Evolutionary conservation across 1,140 invertebrate species (phyloP), one percentile per base, ranked within the genome.

Genomic region (Lepidurus packardi): DNA sequence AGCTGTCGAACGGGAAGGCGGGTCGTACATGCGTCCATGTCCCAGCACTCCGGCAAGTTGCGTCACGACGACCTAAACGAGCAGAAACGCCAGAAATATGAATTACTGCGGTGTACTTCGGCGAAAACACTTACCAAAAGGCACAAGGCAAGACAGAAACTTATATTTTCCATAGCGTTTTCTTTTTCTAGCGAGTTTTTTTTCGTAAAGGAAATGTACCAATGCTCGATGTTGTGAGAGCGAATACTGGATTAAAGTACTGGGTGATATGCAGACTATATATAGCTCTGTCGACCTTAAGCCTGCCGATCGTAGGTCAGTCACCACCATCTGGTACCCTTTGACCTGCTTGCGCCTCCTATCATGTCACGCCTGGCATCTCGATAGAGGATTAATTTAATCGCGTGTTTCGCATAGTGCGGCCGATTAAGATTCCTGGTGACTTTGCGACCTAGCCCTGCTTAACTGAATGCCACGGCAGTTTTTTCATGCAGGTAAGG

Each of bases 1-100:
- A 81, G 85, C 84, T 74, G 84, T 84, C 79, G 89, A 88, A 78
- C 92, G 87, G 77, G 89, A 88, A 6, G 90, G 87, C 0, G 92
- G 92, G 79, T 90, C 87, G 80, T 91, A 83, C 82, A 93, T 84
- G 85, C 90, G 89, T 10, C 92, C 92, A 85, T 93, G 92, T 9
- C 87, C 88, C 53, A 81, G 78, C 45, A 86, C 85, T 4, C 74
- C 74, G 43, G 8, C 11, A 25, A 76, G 21, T 65, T 65, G 53
- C 7, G 13, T 65, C 8, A 65, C 9, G 53, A 21, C 53, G 21
- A 21, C 53, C 53, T 65, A 21, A 65, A 21, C 16, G 8, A 21
- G 16, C 5, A 65, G 6, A 65, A n/a, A 65, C 7, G 13, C 16
- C 13, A 65, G 16, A 65, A 65, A 1, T 65, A 7, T 21, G 16